Conservation (phyloP, 2,113 vertebrate genomes). For the Oreochromis tanganicae region DNA sequence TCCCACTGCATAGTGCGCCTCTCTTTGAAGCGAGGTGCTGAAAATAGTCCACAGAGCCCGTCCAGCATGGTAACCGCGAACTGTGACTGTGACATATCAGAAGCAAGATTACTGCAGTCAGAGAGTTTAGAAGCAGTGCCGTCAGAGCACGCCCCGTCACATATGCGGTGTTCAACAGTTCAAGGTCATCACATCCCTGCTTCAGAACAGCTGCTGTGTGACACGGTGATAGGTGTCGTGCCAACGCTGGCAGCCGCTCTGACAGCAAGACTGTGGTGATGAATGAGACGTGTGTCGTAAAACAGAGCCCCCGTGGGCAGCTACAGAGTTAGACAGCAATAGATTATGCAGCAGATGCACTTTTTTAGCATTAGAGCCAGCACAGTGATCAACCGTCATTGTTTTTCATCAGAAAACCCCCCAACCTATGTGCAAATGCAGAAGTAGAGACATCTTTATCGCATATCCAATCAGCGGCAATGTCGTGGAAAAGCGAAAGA, state of each 20-base stretch:
- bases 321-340: not conserved
- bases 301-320: not conserved
- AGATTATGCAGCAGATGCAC: not conserved
- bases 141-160: not conserved
- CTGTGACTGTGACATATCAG: not conserved
- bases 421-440: not conserved
- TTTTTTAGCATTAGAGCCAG: not conserved
- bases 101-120: conserved; percentile 10
- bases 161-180: not conserved
- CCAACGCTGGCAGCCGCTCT: not conserved
- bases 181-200: not conserved
- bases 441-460: not conserved
- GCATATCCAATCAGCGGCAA: not conserved
- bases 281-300: not conserved
- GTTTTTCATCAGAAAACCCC: fast-evolving
- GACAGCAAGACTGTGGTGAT: not conserved
- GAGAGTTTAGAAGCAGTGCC: not conserved
- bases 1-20: not conserved
- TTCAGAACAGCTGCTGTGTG: not conserved
- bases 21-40: conserved; percentile 31
- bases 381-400: not conserved
- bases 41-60: not conserved
- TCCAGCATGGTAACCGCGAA: not conserved
- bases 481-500: not conserved
- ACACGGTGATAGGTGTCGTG: not conserved